Percentiles rank a stretch among this genome's conserved stretches.
phyloP scores from a whole-genome alignment of 2,888 invertebrate species.

The Rotaria magnacalcarata region DNA sequence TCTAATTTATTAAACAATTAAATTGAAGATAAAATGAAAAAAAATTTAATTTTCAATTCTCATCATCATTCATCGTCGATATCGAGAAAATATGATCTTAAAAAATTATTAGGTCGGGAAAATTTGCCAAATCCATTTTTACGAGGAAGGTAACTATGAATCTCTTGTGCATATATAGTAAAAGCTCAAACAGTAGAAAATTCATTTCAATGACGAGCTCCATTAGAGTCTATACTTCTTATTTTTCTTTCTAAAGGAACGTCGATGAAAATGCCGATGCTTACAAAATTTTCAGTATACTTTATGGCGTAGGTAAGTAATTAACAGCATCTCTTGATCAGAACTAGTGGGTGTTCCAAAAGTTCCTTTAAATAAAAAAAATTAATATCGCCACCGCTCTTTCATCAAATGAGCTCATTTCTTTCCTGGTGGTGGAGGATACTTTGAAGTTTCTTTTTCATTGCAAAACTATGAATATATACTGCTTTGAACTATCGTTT shows the following conservation, averaged over 20 bases:
- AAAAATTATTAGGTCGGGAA: background rate
- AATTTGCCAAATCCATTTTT: background rate
- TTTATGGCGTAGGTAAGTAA: conserved; percentile 5
- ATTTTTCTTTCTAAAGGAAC: background rate
- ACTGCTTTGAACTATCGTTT: no score
- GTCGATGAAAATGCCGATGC: background rate
- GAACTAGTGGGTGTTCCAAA: no score
- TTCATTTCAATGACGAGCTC: background rate
- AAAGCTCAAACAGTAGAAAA: no score
- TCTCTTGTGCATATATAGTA: no score
- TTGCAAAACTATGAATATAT: no score
- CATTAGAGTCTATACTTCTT: background rate
- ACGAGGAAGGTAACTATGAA: background rate
- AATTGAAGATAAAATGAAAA: background rate
- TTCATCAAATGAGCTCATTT: no score
- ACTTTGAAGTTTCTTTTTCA: no score
- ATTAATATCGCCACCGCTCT: no score
- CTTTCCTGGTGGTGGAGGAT: no score
- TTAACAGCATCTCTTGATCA: no score
- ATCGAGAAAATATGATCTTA: background rate
- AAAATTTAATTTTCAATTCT: background rate
- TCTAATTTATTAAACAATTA: background rate
- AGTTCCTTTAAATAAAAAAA: no score
- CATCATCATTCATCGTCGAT: background rate
- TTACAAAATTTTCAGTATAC: conserved; percentile 30